Conservation (phyloP, 1,140 invertebrate species). For the Platyura marginata region DNA sequence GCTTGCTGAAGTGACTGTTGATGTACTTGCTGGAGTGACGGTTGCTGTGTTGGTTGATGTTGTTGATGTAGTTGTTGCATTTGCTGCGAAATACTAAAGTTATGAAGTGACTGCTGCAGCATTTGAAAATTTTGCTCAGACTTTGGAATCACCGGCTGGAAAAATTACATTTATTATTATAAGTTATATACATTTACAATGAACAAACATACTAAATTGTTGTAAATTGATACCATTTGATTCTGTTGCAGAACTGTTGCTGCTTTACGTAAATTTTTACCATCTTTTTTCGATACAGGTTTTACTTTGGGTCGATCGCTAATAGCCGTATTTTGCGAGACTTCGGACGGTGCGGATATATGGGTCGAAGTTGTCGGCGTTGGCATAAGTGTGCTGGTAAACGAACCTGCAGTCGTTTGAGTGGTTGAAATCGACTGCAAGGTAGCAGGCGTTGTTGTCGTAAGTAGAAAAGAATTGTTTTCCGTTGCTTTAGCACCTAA, state of each 20-base stretch:
- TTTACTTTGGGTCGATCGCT: slow-evolving; percentile 64
- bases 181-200: too few species aligned
- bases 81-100: slow-evolving; percentile 12
- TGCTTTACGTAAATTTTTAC: slow-evolving; percentile 33
- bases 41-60: slow-evolving; percentile 7
- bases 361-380: slow-evolving; percentile 12
- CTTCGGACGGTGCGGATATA: slow-evolving; percentile 25
- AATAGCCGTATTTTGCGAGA: slow-evolving; percentile 47
- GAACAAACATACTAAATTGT: slow-evolving; percentile 16
- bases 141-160: background rate
- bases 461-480: background rate
- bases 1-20: slow-evolving; percentile 13
- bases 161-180: too few species aligned
- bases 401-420: slow-evolving; percentile 4
- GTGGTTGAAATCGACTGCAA: background rate
- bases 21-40: slow-evolving; percentile 3
- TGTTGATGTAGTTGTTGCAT: slow-evolving; percentile 14
- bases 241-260: slow-evolving; percentile 11
- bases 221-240: slow-evolving; percentile 22
- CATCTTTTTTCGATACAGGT: slow-evolving; percentile 55
- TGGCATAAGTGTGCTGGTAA: slow-evolving; percentile 2
- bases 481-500: background rate
- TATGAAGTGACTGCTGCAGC: background rate
- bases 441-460: background rate
- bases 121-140: background rate